Evolutionary conservation across 2,797 vertebrate genomes (phyloP).

Genomic region (Zalophus californianus): DNA sequence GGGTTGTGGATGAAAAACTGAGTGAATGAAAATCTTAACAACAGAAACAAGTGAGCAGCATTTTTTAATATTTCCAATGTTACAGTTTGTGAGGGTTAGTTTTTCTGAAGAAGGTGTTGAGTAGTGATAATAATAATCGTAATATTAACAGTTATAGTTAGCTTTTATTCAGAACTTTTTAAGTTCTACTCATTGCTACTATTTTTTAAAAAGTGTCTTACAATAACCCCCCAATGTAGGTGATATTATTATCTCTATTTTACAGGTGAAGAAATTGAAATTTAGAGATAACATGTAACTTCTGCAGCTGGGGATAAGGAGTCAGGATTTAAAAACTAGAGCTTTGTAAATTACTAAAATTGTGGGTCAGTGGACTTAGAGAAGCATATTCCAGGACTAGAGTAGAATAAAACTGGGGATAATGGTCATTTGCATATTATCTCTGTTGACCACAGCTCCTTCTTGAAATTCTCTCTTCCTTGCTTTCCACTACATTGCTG

Average conservation of each 20-base stretch:
- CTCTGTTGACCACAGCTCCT: no score
- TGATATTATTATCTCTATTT: not conserved
- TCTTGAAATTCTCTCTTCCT: no score
- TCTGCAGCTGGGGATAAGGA: not conserved
- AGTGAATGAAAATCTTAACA: not conserved
- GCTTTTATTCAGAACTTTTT: not conserved
- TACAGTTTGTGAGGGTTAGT: not conserved
- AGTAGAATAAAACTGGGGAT: not conserved
- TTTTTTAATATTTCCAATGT: not conserved
- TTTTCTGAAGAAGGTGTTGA: not conserved
- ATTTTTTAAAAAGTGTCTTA: not conserved
- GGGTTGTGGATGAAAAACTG: not conserved
- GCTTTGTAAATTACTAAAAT: not conserved
- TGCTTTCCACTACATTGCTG: no score
- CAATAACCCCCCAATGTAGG: not conserved
- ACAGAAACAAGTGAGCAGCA: not conserved
- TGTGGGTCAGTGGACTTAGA: not conserved
- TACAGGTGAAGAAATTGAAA: slow-evolving; percentile 9
- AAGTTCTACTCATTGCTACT: not conserved
- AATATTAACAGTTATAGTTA: not conserved
- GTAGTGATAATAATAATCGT: not conserved
- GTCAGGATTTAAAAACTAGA: not conserved
- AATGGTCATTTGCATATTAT: not conserved
- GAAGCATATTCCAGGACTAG: not conserved
- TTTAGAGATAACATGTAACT: not conserved